These are phyloP conservation scores for Morelia viridis DNA, from an alignment of 2,797 vertebrate genomes.

Conservation along the genomic window DNA sequence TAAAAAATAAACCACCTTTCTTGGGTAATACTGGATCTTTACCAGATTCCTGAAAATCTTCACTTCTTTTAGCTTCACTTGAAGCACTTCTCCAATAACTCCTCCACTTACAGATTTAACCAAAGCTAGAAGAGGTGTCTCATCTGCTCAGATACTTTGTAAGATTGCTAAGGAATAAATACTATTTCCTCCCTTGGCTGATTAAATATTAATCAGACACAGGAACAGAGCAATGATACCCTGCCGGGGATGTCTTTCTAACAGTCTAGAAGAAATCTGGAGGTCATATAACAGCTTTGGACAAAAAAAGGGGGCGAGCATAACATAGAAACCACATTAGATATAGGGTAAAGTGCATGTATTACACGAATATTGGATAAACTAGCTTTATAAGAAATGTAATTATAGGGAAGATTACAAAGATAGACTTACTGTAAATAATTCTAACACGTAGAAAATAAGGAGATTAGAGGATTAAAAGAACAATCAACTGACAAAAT, in stretches of 20 bases:
- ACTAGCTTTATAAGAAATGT: constrained; percentile 25
- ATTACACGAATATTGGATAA: constrained; percentile 34
- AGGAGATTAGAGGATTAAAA: background rate
- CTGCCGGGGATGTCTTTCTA: constrained; percentile 91
- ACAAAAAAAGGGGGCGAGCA: constrained; percentile 77
- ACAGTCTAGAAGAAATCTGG: constrained; percentile 86
- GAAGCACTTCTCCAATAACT: constrained; percentile 72
- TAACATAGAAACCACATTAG: constrained; percentile 64
- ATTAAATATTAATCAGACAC: constrained; percentile 99
- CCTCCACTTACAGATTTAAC: constrained; percentile 66
- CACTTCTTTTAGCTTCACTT: constrained; percentile 42
- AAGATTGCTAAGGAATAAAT: constrained; percentile 85
- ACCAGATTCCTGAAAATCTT: background rate
- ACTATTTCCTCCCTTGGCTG: constrained; percentile 87
- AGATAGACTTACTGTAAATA: background rate
- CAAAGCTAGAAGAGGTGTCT: constrained; percentile 76
- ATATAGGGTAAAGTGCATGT: constrained; percentile 40
- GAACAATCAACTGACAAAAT: background rate
- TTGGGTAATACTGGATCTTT: constrained; percentile 44
- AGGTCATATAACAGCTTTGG: constrained; percentile 84
- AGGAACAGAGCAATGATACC: constrained; percentile 86
- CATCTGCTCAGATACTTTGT: constrained; percentile 88
- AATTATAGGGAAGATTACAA: constrained; percentile 7
- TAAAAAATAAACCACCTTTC: background rate
- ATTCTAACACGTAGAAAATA: background rate